Base-by-base conservation (phyloP, 92 coral and sea anemone species). In the Actinostola sp. region DNA sequence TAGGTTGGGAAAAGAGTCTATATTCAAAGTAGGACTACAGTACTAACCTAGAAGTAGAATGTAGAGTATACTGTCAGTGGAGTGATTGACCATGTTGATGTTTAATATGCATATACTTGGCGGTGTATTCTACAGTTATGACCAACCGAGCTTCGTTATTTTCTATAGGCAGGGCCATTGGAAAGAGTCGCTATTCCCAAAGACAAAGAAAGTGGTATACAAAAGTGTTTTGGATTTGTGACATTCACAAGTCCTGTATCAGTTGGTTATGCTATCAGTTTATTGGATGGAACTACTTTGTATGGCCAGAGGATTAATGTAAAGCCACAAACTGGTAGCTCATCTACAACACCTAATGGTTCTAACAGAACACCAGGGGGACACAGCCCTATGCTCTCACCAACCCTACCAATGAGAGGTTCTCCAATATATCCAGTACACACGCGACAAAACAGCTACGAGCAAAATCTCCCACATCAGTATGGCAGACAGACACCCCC, bases 121-220 rank as follows among this genome's bases (percentile, higher is more conserved):
- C 4, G 6, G 11, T 11, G 4, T 36, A 36, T 4, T 6, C 19
- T 6, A 48, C 54, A 48, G 54, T 57, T 62, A 34, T 3, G 9
- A 46, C 6, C 30, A n/a, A n/a, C n/a, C n/a, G n/a, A 70, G 15
- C 10, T 3, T 62, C 59, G 8, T 63, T 12, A 33, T 20, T 24
- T 46, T 31, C 52, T 44, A 7, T 32, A 94, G 98, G 95, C 98
- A 39, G 98, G 97, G 0, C 98, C 98, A 7, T 73, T 94, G 12
- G 91, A 92, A 19, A 84, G 79, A 67, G 94, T 91, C 6, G 75
- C 79, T 30, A 94, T 94, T 48, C 95, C 97, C 19, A 85, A 84
- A 64, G 98, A 92, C 87, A 94, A 91, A 68, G 88, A 89, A 25
- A 89, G 88, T 36, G 98, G 97, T 34, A 72, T 64, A 67, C 88